These are phyloP conservation scores for Flexamia atlantica DNA, from an alignment of 2,888 invertebrate genomes.

Conservation along the genomic window DNA sequence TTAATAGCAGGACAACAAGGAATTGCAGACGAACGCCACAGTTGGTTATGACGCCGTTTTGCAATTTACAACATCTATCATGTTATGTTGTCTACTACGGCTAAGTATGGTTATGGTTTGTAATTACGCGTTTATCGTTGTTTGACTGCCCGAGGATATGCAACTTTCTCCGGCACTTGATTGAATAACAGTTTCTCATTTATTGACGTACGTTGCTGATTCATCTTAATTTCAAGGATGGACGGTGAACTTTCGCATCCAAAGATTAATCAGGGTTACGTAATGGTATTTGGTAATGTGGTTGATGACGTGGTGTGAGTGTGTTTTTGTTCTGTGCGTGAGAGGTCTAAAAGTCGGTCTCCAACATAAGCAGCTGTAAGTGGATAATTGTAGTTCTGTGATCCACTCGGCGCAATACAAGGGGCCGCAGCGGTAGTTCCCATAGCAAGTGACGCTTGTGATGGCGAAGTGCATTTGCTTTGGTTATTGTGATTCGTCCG, in stretches of 20 bases:
- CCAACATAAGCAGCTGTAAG: constrained; percentile 15
- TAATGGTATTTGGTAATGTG: not conserved
- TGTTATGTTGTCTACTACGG: not conserved
- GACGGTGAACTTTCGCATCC: not conserved
- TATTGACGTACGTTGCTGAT: constrained; percentile 10
- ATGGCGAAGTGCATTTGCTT: not conserved
- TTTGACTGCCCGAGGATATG: not conserved
- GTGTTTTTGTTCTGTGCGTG: not conserved
- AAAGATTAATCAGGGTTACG: constrained; percentile 19
- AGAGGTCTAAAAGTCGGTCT: not conserved
- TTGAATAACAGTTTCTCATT: constrained; percentile 36
- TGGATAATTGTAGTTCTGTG: constrained; percentile 15
- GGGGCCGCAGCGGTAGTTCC: not conserved
- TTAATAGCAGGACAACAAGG: too few relatives aligned
- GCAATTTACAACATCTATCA: not conserved
- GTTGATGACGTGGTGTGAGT: not conserved
- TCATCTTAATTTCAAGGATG: constrained; percentile 32
- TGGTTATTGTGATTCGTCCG: not conserved
- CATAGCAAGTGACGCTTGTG: not conserved
- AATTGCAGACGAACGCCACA: constrained; percentile 1
- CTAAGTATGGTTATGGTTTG: not conserved
- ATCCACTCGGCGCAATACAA: not conserved
- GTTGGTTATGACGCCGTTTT: not conserved
- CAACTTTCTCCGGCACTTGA: constrained; percentile 10
- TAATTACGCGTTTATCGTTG: constrained; percentile 13